Conservation (phyloP, 2,113 vertebrate species). For the Peucedramus taeniatus region DNA sequence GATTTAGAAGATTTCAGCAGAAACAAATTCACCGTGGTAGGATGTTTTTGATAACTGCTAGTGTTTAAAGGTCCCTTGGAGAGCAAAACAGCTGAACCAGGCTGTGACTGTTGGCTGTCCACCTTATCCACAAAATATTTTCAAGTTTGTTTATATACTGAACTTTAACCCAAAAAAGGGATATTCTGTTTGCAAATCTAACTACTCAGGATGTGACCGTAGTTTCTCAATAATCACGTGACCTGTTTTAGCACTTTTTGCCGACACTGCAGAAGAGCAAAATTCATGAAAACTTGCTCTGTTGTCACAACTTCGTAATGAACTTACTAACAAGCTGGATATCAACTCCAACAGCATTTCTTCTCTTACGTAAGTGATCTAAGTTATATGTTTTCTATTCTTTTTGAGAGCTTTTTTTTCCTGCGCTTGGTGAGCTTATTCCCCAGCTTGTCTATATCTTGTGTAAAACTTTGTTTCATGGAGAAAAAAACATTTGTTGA, state of each 20-base stretch:
- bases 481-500: not conserved
- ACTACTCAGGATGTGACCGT: slow-evolving; percentile 29
- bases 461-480: not conserved
- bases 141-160: not conserved
- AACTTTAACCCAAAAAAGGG: not conserved
- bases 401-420: not conserved
- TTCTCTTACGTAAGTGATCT: slow-evolving; percentile 21
- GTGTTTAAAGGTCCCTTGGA: not conserved
- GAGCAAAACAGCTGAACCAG: not conserved
- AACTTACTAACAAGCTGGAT: not conserved
- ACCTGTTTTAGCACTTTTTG: not conserved
- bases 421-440: not conserved
- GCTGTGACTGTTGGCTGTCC: not conserved
- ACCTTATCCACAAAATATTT: not conserved
- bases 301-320: not conserved
- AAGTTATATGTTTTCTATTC: not conserved
- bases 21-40: not conserved
- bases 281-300: not conserved
- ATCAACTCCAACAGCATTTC: not conserved
- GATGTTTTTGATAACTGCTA: not conserved
- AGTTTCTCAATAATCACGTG: not conserved
- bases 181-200: not conserved
- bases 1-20: not conserved
- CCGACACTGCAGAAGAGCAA: not conserved
- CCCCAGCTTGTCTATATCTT: not conserved